Conservation (phyloP, 2,797 vertebrate genomes). For the Apodemus agrarius region DNA sequence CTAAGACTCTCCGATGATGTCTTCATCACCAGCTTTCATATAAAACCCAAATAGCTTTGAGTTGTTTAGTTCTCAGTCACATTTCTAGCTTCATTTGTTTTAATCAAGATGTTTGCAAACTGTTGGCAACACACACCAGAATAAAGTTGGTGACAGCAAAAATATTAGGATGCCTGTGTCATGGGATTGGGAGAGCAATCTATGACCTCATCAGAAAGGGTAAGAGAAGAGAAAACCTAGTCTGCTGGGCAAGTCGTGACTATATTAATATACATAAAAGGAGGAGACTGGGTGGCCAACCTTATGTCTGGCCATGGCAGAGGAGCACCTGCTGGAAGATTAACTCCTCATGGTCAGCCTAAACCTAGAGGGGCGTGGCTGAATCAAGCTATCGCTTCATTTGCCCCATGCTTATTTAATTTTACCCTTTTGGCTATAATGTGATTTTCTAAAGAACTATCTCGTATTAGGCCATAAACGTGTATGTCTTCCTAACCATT, state of each 20-base stretch:
- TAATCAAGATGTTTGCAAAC: not conserved
- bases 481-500: not conserved
- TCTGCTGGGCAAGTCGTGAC: not conserved
- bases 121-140: not conserved
- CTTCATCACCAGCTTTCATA: not conserved
- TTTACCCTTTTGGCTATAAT: not conserved
- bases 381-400: not conserved
- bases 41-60: not conserved
- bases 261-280: not conserved
- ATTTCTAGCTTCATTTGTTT: constrained; percentile 6
- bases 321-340: not conserved
- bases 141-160: not conserved
- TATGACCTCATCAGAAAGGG: not conserved
- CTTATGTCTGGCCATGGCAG: too few relatives aligned
- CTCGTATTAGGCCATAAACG: not conserved
- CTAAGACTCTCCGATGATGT: not conserved
- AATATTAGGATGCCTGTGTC: not conserved
- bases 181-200: not conserved
- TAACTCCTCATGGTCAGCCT: not conserved
- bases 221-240: constrained; percentile 1
- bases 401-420: not conserved
- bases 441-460: not conserved
- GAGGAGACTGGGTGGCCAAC: not conserved
- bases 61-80: not conserved
- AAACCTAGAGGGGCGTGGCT: not conserved